Evolutionary conservation across 2,888 invertebrate species (phyloP), one percentile per base, ranked within the genome.

Genomic region (Dioctria linearis): DNA sequence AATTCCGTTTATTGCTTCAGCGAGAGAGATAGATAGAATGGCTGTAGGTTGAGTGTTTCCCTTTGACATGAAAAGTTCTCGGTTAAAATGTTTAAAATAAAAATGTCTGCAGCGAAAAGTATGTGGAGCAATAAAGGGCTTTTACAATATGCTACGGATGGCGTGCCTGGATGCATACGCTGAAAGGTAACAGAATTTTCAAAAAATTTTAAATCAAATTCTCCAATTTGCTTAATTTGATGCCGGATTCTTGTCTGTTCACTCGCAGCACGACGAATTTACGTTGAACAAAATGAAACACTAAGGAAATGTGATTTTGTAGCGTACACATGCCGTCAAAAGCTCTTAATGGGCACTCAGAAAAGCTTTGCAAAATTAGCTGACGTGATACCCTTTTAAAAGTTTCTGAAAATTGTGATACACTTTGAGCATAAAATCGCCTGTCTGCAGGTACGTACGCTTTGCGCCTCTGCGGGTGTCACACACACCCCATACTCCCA

Each of bases 351-450:
- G 54, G 54, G 54, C 54, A 54, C 54, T 54, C 54, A 54, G 11
- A n/a, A 54, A 54, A 54, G 61, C 39, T 61, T 39, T 61, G 61
- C 61, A 37, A 61, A 61, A 61, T 61, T 61, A 61, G 61, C 39
- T 61, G 37, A 61, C n/a, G 61, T 61, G 61, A 61, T 61, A 61
- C 39, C 25, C 39, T 61, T 61, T 61, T 37, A 61, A 61, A 61
- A 61, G 25, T 61, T 61, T 6, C 4, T 6, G 37, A 61, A n/a
- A 61, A 61, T 39, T 61, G 37, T 61, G 37, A 54, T 61, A 25
- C 39, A 61, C 37, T 39, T 39, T 61, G 61, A 39, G 61, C 39
- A 61, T 61, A 61, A 61, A 61, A 61, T 25, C 61, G n/a, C 37
- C 61, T 3, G 61, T 37, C 25, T 37, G n/a, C 37, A 61, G 39